A percentile compares a stretch with the other conserved stretches of the same genome.
Evolutionary conservation across 2,888 invertebrate species (phyloP).

Genomic region (Dicyrtomina minuta): DNA sequence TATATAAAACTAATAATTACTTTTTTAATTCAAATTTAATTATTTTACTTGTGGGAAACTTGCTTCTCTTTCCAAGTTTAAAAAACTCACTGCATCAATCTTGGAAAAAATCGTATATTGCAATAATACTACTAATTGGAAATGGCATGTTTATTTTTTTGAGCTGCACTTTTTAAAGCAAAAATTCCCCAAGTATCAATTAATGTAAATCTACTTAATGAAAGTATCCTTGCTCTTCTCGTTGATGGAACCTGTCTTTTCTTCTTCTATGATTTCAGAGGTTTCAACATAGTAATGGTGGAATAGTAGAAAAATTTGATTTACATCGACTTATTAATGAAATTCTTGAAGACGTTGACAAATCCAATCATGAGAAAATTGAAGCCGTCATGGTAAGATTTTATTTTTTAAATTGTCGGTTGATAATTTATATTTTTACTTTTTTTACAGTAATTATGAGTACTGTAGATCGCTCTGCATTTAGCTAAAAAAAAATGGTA

Average conservation of each 20-base stretch:
- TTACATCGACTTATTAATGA: constrained; percentile 75
- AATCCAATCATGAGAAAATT: constrained; percentile 83
- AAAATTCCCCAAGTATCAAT: too few species aligned
- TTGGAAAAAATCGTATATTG: not conserved
- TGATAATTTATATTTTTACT: not conserved
- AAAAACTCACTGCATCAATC: not conserved
- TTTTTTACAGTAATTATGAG: too few species aligned
- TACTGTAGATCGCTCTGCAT: too few species aligned
- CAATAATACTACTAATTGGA: too few species aligned
- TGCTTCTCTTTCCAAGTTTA: not conserved
- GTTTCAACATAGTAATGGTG: constrained; percentile 65
- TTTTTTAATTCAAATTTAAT: not conserved
- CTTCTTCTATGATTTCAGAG: constrained; percentile 62
- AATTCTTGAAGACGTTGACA: constrained; percentile 76
- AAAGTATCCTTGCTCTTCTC: too few species aligned
- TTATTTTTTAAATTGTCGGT: not conserved
- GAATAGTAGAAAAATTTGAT: constrained; percentile 76
- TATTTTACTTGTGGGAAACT: not conserved
- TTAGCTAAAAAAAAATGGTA: too few species aligned
- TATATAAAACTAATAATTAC: not conserved
- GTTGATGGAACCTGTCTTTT: not conserved
- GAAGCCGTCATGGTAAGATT: constrained; percentile 76
- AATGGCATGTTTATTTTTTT: too few species aligned
- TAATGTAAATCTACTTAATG: too few species aligned
- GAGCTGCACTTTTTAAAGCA: too few species aligned